These are phyloP conservation scores for Chionodraco myersi DNA, from an alignment of 2,113 vertebrate species.

Conservation along the genomic window DNA sequence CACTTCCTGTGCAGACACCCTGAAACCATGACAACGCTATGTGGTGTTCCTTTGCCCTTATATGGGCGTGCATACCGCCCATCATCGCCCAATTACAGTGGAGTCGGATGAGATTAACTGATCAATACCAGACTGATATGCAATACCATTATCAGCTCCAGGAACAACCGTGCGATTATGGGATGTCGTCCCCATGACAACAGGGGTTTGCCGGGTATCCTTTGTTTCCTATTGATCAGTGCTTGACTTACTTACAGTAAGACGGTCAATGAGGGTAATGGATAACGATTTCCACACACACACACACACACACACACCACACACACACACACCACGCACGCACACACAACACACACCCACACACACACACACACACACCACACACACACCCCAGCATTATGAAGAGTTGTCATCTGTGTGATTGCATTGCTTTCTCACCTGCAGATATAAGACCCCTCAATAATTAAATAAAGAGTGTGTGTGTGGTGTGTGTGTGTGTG, in stretches of 20 bases:
- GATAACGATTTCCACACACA: constrained; percentile 25
- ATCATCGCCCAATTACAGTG: background rate
- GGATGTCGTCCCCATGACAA: constrained; percentile 54
- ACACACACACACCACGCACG: constrained; percentile 7
- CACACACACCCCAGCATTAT: background rate
- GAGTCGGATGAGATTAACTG: constrained; percentile 18
- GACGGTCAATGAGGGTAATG: constrained; percentile 19
- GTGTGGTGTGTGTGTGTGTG: background rate
- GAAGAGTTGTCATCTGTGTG: background rate
- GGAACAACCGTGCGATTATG: constrained; percentile 51
- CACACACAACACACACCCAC: background rate
- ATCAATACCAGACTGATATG: constrained; percentile 66
- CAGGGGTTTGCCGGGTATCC: constrained; percentile 35
- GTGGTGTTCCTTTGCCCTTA: background rate
- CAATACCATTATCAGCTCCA: constrained; percentile 37
- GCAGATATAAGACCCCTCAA: constrained; percentile 33
- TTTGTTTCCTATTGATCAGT: constrained; percentile 37
- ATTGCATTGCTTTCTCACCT: too few species aligned
- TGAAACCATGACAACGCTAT: constrained; percentile 15
- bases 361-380: constrained; percentile 11
- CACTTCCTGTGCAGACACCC: background rate
- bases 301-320: constrained; percentile 10
- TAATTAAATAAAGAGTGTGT: constrained; percentile 7
- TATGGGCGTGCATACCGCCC: background rate
- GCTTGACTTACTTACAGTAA: constrained; percentile 50